phyloP scores from a whole-genome alignment of 2,888 invertebrate species.

The Melinaea marsaeus region DNA sequence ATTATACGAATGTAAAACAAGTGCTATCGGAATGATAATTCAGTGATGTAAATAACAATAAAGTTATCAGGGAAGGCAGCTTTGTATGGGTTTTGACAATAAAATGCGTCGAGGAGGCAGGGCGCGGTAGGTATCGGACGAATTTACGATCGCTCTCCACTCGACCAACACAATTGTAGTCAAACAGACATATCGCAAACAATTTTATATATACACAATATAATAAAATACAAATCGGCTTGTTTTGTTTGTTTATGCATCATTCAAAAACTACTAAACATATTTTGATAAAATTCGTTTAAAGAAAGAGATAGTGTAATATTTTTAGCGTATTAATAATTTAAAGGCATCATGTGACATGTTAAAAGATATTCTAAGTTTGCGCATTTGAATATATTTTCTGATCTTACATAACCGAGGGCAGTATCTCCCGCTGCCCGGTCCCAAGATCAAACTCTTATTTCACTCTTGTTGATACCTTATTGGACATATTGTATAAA shows the following conservation, averaged over 20 bases:
- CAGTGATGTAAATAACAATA: conserved; percentile 76
- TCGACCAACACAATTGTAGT: not conserved
- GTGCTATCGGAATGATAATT: conserved; percentile 71
- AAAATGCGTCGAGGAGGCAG: conserved; percentile 63
- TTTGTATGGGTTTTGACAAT: conserved; percentile 74
- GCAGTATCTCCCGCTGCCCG: conserved; percentile 18
- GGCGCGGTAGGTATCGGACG: conserved; percentile 55
- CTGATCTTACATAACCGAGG: not conserved
- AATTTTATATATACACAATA: not conserved
- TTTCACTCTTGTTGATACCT: conserved; percentile 30
- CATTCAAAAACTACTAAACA: not conserved
- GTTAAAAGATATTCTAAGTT: too few species aligned
- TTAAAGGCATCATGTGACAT: too few species aligned
- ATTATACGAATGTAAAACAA: conserved; percentile 74
- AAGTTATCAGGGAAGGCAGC: conserved; percentile 70
- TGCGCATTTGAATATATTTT: too few species aligned
- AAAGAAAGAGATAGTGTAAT: too few species aligned
- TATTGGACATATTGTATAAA: conserved; percentile 28
- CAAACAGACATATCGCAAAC: not conserved
- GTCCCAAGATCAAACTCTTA: conserved; percentile 31
- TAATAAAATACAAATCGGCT: not conserved
- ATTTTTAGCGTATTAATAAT: not conserved
- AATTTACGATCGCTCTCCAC: conserved; percentile 58
- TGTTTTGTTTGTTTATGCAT: not conserved
- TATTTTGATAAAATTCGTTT: too few species aligned